These are phyloP conservation scores for Lophochroa leadbeateri DNA, from an alignment of 2,113 vertebrate species.

Conservation along the genomic window DNA sequence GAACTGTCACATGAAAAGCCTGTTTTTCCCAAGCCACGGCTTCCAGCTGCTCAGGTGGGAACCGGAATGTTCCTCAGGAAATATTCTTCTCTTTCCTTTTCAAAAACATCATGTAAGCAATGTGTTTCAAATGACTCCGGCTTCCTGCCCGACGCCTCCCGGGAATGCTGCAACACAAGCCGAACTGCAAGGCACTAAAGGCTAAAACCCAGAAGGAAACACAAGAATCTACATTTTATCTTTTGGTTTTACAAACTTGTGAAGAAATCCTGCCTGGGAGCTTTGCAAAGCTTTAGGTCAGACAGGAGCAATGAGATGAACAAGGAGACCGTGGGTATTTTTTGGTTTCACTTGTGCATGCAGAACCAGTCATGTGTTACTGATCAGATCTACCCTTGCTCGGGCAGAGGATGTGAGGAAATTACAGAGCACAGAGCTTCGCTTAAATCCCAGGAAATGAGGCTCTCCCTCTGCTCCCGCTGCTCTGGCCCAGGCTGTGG, in stretches of 20 bases:
- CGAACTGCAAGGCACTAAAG: neutral
- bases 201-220: constrained; percentile 15
- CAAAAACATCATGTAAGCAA: neutral
- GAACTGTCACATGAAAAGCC: neutral
- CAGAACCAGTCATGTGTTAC: neutral
- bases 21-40: neutral
- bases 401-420: neutral
- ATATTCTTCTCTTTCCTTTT: neutral
- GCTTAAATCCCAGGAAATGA: neutral
- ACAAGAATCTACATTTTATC: neutral
- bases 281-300: fast-evolving
- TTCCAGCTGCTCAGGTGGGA: constrained; percentile 36
- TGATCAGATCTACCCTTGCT: constrained; percentile 1
- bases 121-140: neutral
- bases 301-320: neutral
- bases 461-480: fast-evolving
- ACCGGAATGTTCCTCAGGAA: constrained; percentile 14
- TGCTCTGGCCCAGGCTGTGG: neutral
- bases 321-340: neutral
- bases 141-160: neutral
- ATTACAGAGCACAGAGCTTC: neutral
- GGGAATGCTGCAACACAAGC: neutral
- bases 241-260: neutral
- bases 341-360: neutral
- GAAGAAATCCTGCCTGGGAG: neutral